These are phyloP conservation scores for Drosophila paranaensis DNA, from an alignment of 2,888 invertebrate genomes.

Conservation along the genomic window DNA sequence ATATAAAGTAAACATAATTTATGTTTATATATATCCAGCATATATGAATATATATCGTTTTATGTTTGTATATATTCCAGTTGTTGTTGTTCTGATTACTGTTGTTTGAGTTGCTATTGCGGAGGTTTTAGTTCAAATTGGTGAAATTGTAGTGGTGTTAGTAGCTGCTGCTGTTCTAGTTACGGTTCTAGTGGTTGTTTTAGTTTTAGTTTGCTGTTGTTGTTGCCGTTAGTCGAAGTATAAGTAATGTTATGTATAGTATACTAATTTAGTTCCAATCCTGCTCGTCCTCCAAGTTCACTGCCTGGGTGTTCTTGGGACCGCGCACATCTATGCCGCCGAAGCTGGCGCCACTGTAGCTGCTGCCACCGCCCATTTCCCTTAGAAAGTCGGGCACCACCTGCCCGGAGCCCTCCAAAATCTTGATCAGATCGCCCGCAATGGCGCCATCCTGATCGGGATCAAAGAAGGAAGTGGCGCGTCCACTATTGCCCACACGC, in stretches of 20 bases:
- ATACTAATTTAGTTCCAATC: conserved; percentile 54
- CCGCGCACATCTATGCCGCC: conserved; percentile 89
- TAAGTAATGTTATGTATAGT: background rate
- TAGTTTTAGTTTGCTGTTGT: background rate
- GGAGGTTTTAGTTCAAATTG: too few relatives aligned
- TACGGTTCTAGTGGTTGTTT: background rate
- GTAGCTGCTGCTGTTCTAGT: background rate
- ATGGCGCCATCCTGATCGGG: conserved; percentile 87
- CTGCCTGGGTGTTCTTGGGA: conserved; percentile 32
- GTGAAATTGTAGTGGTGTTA: background rate
- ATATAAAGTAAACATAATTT: background rate
- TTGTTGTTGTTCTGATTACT: background rate
- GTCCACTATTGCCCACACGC: conserved; percentile 95
- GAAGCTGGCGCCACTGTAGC: conserved; percentile 85
- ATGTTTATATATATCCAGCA: background rate
- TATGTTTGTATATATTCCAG: background rate
- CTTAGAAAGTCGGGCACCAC: conserved; percentile 91
- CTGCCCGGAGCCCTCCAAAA: conserved; percentile 92
- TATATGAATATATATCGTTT: background rate
- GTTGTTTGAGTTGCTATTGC: too few relatives aligned
- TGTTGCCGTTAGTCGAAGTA: background rate
- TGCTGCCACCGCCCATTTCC: conserved; percentile 83
- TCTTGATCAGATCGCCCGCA: conserved; percentile 88
- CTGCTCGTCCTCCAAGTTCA: conserved; percentile 65
- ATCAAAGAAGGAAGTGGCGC: conserved; percentile 94